These are phyloP conservation scores for Pocota personata DNA, from an alignment of 2,888 invertebrate species.

Conservation along the genomic window DNA sequence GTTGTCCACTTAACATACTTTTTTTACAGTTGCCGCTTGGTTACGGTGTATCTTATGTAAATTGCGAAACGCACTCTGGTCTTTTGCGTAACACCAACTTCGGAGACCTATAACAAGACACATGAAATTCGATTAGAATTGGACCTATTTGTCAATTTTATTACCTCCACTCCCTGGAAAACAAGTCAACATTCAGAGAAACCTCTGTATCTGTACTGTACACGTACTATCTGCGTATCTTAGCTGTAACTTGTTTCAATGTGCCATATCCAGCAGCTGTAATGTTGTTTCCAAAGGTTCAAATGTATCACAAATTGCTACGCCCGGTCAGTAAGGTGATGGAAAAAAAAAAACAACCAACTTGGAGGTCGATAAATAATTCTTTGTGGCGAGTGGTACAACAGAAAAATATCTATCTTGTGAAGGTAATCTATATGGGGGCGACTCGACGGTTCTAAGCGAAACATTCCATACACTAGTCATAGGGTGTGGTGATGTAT, in stretches of 20 bases:
- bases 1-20: constrained; percentile 53
- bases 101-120: constrained; percentile 4
- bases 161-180: constrained; percentile 52
- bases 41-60: constrained; percentile 34
- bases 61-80: constrained; percentile 61
- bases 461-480: neutral
- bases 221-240: too few relatives aligned
- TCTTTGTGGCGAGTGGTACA: constrained; percentile 28
- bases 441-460: constrained; percentile 12
- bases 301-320: constrained; percentile 61
- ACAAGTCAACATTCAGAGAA: constrained; percentile 24
- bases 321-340: neutral
- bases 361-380: constrained; percentile 65
- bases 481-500: neutral
- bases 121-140: constrained; percentile 54
- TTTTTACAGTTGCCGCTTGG: neutral
- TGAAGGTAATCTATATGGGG: constrained; percentile 53
- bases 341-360: neutral
- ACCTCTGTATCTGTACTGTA: constrained; percentile 15
- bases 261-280: constrained; percentile 39
- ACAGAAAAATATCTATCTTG: constrained; percentile 38
- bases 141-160: constrained; percentile 65
- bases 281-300: constrained; percentile 42
- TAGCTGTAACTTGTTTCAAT: neutral
- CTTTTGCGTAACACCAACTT: neutral